phyloP scores from a whole-genome alignment of 2,113 vertebrate genomes.

The Daphoenositta chrysoptera region DNA sequence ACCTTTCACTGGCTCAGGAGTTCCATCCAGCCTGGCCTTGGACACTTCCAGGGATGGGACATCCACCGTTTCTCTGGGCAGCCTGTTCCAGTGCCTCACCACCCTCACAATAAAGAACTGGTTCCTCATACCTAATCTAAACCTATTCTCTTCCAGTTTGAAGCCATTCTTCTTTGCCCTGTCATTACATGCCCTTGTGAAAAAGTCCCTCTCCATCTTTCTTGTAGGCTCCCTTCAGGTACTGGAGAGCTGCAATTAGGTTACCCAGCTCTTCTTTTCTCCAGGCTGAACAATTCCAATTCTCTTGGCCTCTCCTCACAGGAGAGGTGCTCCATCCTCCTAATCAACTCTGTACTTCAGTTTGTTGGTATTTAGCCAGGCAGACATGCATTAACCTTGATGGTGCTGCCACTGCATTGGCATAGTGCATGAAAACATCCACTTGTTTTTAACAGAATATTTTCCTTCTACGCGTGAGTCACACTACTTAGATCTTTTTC shows the following conservation, averaged over 20 bases:
- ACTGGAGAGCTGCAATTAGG: not conserved
- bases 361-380: not conserved
- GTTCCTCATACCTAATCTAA: not conserved
- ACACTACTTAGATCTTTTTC: not conserved
- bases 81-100: not conserved
- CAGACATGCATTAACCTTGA: not conserved
- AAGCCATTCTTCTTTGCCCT: not conserved
- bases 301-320: not conserved
- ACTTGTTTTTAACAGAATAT: not conserved
- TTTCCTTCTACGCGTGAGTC: not conserved
- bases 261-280: not conserved
- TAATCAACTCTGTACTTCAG: not conserved
- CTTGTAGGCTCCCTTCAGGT: not conserved
- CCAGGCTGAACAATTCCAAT: not conserved
- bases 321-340: not conserved
- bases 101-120: not conserved
- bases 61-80: not conserved
- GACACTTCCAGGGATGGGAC: not conserved
- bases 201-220: not conserved
- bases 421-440: rapidly evolving
- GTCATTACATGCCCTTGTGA: not conserved
- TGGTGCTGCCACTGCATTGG: not conserved
- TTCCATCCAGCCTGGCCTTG: too few species aligned
- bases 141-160: not conserved
- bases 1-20: not conserved